Evolutionary conservation across 2,888 invertebrate genomes (phyloP).

Genomic region (Pseudanteris insignis): DNA sequence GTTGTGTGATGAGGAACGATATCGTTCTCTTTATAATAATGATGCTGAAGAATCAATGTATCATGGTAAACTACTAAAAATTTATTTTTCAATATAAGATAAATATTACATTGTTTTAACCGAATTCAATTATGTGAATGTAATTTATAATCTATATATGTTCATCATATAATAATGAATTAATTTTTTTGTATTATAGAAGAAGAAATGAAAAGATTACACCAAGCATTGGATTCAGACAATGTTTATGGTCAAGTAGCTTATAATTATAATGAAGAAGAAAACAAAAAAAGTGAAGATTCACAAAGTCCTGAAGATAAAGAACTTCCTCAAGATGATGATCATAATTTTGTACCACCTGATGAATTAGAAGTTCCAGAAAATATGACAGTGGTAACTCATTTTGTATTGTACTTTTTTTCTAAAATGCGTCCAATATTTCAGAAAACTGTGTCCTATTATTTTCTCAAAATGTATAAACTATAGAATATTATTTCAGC

Average conservation of each 20-base stretch:
- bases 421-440: too few species aligned
- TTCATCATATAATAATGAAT: too few species aligned
- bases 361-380: slow-evolving; percentile 79
- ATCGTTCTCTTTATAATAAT: slow-evolving; percentile 86
- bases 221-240: slow-evolving; percentile 73
- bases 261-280: slow-evolving; percentile 76
- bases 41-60: slow-evolving; percentile 89
- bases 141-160: slow-evolving; percentile 7
- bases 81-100: too few species aligned
- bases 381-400: slow-evolving; percentile 75
- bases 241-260: slow-evolving; percentile 76
- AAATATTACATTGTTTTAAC: slow-evolving; percentile 8
- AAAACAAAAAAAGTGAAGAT: slow-evolving; percentile 67
- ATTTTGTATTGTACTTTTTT: too few species aligned
- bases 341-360: slow-evolving; percentile 80
- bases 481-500: slow-evolving; percentile 76
- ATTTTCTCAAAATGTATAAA: too few species aligned
- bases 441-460: too few species aligned
- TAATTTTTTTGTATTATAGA: slow-evolving; percentile 73
- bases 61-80: slow-evolving; percentile 89
- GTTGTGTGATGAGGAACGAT: slow-evolving; percentile 94
- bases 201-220: slow-evolving; percentile 89
- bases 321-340: slow-evolving; percentile 70
- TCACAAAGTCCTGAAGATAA: slow-evolving; percentile 64
- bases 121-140: not conserved